Evolutionary conservation across 1,140 invertebrate species (phyloP), one percentile per base, ranked within the genome.

Genomic region (Brachionus rotundiformis): DNA sequence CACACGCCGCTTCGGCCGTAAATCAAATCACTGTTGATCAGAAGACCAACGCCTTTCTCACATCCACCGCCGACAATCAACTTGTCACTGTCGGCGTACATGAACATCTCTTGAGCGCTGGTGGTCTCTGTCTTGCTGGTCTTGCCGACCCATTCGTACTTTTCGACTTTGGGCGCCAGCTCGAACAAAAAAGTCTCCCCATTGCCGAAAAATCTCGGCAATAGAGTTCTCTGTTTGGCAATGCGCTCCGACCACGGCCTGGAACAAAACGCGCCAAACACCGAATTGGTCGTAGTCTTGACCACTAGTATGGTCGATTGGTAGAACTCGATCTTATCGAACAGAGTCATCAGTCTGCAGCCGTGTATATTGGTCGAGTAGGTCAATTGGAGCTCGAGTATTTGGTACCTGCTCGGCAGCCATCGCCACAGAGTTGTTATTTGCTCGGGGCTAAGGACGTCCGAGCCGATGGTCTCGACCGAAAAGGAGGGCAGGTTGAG

Each of bases 261-360:
- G 1, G 81, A 71, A 25, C 61, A 71, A 33, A 71, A 82, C 10
- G 63, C 81, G 33, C 81, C 81, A n/a, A 82, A 82, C 29, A 82
- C 19, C 13, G 59, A 39, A 36, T 75, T 59, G 8, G 39, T 47
- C 3, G 61, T 47, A 8, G 61, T 71, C 13, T 44, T 39, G 27
- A 82, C 13, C 0, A 68, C 59, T 10, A 82, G 1, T 25, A 82
- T 68, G 16, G 31, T 65, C 16, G 31, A 49, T 54, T 82, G 54
- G 59, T 73, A 68, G n/a, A 36, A 82, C 47, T 82, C 81, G 36
- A 82, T 68, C 11, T 73, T 63, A 54, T 82, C 81, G n/a, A 71
- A 49, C 6, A 82, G 13, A 1, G 81, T 82, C 23, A 68, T 63
- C 1, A 82, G 27, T 25, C 81, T 41, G 11, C 81, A 63, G 3